Base-by-base conservation (phyloP, 2,797 vertebrate genomes). In the Mionectes olivaceus region DNA sequence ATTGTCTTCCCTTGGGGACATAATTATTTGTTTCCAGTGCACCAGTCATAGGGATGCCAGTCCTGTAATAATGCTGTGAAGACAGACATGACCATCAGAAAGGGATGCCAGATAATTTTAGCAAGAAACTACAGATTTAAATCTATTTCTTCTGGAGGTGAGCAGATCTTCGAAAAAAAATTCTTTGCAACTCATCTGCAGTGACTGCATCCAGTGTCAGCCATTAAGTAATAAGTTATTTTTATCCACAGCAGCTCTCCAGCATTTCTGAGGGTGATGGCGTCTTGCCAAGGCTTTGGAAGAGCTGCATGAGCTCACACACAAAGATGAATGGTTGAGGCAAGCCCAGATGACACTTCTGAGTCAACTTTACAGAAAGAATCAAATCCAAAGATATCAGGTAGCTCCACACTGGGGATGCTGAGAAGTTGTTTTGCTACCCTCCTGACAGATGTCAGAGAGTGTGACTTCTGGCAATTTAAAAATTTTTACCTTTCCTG, bases 211-310 rank as follows among this genome's bases (percentile, higher is more conserved):
- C 79, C 68, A 83, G 46, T 78, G 35, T 81, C 64, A 91, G 57
- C 37, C 17, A 5, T 75, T 92, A 91, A 83, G 57, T 86, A 95
- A 64, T 43, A 81, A 56, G 76, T 50, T 94, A 94, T 94, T 96
- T 94, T 94, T 93, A 93, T 76, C 87, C 79, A 75, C 61, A 87
- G 82, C 85, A 94, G 73, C 46, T 87, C 33, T 89, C 55, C 69
- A 86, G 84, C 69, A 81, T 75, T 89, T 94, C 76, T 59, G 73
- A 92, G 73, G 53, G 33, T 49, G 50, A 85, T 93, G 92, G 89
- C 82, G 32, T 55, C 35, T 93, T 0, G 18, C 93, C 93, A 95
- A 78, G 43, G 61, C 57, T 89, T 78, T 93, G 52, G 71, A 89
- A 95, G 49, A 65, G 56, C 56, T 83, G 49, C 43, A 33, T 78